Percentiles rank a stretch among this genome's conserved stretches.
These are phyloP conservation scores for Peromyscus polionotus DNA, from an alignment of 2,113 vertebrate genomes.

Conservation along the genomic window DNA sequence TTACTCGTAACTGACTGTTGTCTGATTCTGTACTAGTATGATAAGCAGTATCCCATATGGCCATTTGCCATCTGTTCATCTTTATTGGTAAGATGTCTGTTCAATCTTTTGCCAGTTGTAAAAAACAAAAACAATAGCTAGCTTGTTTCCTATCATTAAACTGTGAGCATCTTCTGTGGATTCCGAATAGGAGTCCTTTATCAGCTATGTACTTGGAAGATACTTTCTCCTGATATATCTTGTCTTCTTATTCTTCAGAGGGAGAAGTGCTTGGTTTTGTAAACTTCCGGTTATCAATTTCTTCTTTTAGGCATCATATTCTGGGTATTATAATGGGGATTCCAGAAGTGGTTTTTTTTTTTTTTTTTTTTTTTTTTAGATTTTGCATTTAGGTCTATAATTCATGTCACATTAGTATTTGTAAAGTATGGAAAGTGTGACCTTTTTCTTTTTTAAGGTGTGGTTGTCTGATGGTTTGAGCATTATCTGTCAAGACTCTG, in stretches of 20 bases:
- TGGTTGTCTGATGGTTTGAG: not conserved
- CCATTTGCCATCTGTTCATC: conserved; percentile 6
- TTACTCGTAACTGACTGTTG: not conserved
- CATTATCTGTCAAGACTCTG: not conserved
- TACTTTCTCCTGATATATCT: not conserved
- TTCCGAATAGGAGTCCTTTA: not conserved
- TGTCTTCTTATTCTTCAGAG: not conserved
- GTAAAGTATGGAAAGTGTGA: not conserved
- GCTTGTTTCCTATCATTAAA: not conserved
- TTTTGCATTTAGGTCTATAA: conserved; percentile 14
- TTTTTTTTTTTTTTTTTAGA: conserved; percentile 43
- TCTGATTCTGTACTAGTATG: not conserved
- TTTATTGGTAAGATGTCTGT: conserved; percentile 11
- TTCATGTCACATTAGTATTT: conserved; percentile 34
- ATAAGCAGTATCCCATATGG: not conserved
- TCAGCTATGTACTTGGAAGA: not conserved
- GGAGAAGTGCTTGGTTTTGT: not conserved
- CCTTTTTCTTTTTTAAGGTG: not conserved
- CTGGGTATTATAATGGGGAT: not conserved
- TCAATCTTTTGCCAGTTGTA: not conserved
- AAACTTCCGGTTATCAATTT: not conserved
- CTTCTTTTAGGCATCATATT: not conserved
- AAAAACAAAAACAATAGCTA: not conserved
- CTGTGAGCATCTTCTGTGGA: conserved; percentile 8
- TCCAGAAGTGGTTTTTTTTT: not conserved